Conservation (phyloP, 2,888 invertebrate species). For the Spilosoma lubricipeda region DNA sequence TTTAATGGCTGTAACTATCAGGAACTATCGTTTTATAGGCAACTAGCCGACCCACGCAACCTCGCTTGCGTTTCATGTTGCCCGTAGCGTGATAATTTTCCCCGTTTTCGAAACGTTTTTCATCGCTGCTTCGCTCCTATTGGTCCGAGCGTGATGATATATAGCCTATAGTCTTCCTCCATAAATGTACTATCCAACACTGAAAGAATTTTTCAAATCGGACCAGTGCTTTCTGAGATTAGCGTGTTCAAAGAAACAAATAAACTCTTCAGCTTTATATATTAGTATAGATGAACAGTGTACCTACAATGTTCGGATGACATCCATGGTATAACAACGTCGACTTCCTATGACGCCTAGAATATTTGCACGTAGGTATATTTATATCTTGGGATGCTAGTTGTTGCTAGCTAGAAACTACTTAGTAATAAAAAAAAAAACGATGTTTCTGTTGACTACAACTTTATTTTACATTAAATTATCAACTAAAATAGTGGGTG, state of each 20-base stretch:
- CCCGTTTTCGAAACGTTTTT: too few relatives aligned
- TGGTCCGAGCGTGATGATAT: too few relatives aligned
- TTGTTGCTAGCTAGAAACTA: neutral
- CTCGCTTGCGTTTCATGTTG: too few relatives aligned
- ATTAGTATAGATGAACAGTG: neutral
- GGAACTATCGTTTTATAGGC: neutral
- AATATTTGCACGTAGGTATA: neutral
- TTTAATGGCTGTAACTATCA: neutral
- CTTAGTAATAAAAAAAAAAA: neutral
- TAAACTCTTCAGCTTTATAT: too few relatives aligned
- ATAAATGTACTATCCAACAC: too few relatives aligned
- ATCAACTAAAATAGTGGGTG: neutral
- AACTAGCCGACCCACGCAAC: too few relatives aligned
- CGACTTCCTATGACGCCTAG: neutral
- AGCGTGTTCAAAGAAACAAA: too few relatives aligned
- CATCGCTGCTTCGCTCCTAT: too few relatives aligned
- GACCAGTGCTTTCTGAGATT: too few relatives aligned
- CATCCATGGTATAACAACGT: neutral
- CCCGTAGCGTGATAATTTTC: too few relatives aligned
- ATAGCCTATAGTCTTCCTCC: too few relatives aligned
- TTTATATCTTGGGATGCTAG: neutral
- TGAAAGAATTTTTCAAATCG: too few relatives aligned
- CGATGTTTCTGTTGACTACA: neutral
- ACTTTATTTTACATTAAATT: conserved; percentile 11
- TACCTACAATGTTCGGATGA: neutral